phyloP scores from a whole-genome alignment of 2,888 invertebrate species.

The Endomychus coccineus region DNA sequence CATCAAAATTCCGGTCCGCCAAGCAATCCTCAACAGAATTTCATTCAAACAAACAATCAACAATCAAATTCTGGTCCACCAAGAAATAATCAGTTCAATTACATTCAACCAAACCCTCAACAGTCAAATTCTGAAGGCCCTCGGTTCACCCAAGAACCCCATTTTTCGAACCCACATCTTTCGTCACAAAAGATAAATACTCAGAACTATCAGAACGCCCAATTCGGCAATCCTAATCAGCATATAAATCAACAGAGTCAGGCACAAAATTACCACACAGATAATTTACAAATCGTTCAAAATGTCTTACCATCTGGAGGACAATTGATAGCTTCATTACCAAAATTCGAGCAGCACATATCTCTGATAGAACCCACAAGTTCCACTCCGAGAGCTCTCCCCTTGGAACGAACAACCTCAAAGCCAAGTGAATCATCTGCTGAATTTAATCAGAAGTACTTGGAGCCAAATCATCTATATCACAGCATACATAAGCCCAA shows the following conservation, averaged over 20 bases:
- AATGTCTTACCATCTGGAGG: slow-evolving; percentile 56
- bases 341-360: slow-evolving; percentile 73
- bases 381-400: no score
- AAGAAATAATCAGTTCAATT: no score
- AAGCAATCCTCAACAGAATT: no score
- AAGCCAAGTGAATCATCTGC: slow-evolving; percentile 23
- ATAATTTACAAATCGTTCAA: slow-evolving; percentile 32
- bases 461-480: slow-evolving; percentile 33
- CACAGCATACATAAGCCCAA: slow-evolving; percentile 10
- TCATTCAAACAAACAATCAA: no score
- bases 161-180: no score
- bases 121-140: no score
- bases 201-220: no score
- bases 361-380: slow-evolving; percentile 45
- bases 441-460: slow-evolving; percentile 26
- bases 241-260: slow-evolving; percentile 7
- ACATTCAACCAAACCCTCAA: no score
- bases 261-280: slow-evolving; percentile 20
- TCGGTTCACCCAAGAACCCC: no score
- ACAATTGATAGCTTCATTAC: slow-evolving; percentile 67
- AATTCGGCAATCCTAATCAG: slow-evolving; percentile 22
- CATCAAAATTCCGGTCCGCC: no score
- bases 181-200: no score
- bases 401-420: slow-evolving; percentile 22
- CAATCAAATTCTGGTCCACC: no score